Base-by-base conservation (phyloP, 1,140 invertebrate genomes). In the Lasioglossum albipes region DNA sequence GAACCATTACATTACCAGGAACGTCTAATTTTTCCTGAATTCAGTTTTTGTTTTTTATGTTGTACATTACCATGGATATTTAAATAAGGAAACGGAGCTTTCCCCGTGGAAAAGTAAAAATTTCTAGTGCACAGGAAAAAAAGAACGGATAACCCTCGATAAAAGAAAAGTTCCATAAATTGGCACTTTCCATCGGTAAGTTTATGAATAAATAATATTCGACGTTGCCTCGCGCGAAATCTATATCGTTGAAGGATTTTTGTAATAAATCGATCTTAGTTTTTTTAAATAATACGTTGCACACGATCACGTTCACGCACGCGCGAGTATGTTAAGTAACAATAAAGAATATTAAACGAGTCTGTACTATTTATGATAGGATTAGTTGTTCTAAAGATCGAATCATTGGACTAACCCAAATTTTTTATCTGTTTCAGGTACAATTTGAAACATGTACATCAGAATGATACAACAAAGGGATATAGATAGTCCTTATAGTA, bases 381-480 rank as follows among this genome's bases (percentile, higher is more conserved):
- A 61, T 27, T 61, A 36, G 31, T 1, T 64, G 31, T 31, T 64
- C 13, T 36, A 31, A 18, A 31, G 31, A 31, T 31, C 16, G n/a
- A 7, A 41, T 65, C 36, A 18, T 7, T 36, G 36, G 2, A 18
- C 65, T 61, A 12, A 74, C 12, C 49, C 10, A 10, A 42, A 41
- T 4, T 13, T 13, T 57, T 76, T 81, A 7, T 79, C 42, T 70
- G 59, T 86, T 86, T 13, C 75, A 87, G 85, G 83, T 81, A 77
- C 59, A 62, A 41, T 78, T 12, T 74, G 62, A 73, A 88, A 82
- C 76, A 89, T 89, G 88, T 88, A 78, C 72, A 72, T 71, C 68
- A 83, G 76, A 83, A 83, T 87, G 77, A 79, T 82, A 79, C 75
- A 79, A 65, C 75, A 67, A 73, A 88, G 62, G 65, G 83, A 87